Evolutionary conservation across 2,113 vertebrate species (phyloP).

Genomic region (Chamaetylas fuelleborni): DNA sequence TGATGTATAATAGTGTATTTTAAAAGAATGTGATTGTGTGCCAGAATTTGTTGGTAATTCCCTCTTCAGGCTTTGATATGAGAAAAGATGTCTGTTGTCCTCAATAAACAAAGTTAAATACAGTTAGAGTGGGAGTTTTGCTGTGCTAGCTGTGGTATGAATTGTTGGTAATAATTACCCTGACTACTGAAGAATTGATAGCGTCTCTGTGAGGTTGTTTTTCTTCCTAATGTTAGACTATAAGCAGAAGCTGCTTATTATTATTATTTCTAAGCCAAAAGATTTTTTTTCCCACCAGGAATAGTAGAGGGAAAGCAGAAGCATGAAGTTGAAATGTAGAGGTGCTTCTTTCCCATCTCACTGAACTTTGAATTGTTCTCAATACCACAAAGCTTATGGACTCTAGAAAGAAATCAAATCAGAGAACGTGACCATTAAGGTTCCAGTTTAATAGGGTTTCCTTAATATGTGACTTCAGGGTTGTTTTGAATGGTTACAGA

Average conservation of each 20-base stretch:
- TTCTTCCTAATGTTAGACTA: neutral
- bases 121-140: conserved; percentile 28
- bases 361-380: neutral
- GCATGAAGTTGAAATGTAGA: neutral
- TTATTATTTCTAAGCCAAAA: conserved; percentile 2
- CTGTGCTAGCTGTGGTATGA: conserved; percentile 23
- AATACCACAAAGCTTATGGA: neutral
- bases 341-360: neutral
- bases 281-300: neutral
- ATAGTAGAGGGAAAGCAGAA: neutral
- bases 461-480: neutral
- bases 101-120: conserved; percentile 42
- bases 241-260: conserved; percentile 12
- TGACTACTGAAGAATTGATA: conserved; percentile 16
- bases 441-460: neutral
- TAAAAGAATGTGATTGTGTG: neutral
- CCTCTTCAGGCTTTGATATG: neutral
- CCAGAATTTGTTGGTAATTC: conserved; percentile 30
- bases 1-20: neutral
- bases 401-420: neutral
- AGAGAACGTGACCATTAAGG: neutral
- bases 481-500: neutral
- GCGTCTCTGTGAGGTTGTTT: neutral
- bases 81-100: neutral
- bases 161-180: conserved; percentile 29